A percentile compares a stretch with the other conserved stretches of the same genome.
Evolutionary conservation across 2,888 invertebrate species (phyloP).

Genomic region (Erannis defoliaria): DNA sequence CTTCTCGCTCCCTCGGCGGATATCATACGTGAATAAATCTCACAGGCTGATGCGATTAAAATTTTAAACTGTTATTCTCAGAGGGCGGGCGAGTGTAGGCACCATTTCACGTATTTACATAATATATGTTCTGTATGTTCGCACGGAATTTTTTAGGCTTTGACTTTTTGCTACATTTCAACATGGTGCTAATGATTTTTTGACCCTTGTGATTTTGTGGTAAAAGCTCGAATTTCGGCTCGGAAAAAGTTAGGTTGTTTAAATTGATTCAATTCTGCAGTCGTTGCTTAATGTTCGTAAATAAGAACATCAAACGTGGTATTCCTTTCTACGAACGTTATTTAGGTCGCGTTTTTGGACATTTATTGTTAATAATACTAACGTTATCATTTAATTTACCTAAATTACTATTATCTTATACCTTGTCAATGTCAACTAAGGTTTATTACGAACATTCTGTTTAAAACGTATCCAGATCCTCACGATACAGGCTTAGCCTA

Average conservation of each 20-base stretch:
- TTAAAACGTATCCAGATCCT: no score
- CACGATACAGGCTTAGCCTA: no score
- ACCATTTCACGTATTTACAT: conserved; percentile 44
- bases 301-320: not conserved
- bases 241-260: not conserved
- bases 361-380: not conserved
- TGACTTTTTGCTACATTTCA: conserved; percentile 35
- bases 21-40: conserved; percentile 40
- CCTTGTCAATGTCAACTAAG: no score
- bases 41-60: conserved; percentile 43
- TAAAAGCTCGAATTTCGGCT: not conserved
- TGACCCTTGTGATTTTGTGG: conserved; percentile 26
- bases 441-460: no score
- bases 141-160: conserved; percentile 40
- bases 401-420: no score
- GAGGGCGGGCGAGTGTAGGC: conserved; percentile 34
- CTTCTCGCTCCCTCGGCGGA: conserved; percentile 5
- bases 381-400: no score
- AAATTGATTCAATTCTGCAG: not conserved
- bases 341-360: not conserved
- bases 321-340: not conserved
- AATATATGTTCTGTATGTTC: conserved; percentile 38
- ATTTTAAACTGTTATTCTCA: conserved; percentile 42
- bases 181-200: conserved; percentile 33
- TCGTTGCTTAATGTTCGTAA: not conserved